These are phyloP conservation scores for Scaptomyza caliginosa DNA, from an alignment of 2,888 invertebrate species.

Conservation along the genomic window DNA sequence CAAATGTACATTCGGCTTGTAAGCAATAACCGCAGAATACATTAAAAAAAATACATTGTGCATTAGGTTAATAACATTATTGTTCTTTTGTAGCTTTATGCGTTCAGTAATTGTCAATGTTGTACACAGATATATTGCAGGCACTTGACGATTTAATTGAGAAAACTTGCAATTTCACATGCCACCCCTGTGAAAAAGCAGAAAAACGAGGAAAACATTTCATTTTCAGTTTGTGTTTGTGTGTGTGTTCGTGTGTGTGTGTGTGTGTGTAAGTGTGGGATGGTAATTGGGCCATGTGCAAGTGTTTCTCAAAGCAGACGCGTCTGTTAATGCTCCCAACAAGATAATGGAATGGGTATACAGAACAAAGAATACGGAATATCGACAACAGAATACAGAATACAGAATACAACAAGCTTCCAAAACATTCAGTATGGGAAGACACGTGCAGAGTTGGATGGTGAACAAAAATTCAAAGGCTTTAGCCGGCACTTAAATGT, in stretches of 20 bases:
- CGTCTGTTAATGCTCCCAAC: constrained; percentile 24
- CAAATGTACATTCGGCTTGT: no score
- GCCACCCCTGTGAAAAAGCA: constrained; percentile 18
- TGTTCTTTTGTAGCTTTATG: constrained; percentile 5
- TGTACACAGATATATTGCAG: constrained; percentile 32
- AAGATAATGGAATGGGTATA: constrained; percentile 23
- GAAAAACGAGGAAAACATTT: constrained; percentile 9
- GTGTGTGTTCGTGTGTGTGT: background rate
- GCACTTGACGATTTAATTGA: constrained; percentile 72
- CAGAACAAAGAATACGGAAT: background rate
- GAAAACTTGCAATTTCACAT: constrained; percentile 35
- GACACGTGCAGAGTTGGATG: constrained; percentile 6
- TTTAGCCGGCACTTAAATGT: background rate
- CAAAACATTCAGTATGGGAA: background rate
- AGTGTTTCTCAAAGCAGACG: constrained; percentile 43
- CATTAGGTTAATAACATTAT: constrained; percentile 20
- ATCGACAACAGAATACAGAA: background rate
- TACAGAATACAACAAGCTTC: background rate
- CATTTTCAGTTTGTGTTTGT: constrained; percentile 10
- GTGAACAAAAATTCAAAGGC: background rate
- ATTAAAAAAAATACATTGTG: constrained; percentile 47
- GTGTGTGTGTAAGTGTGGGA: constrained; percentile 2
- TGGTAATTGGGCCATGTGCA: constrained; percentile 55
- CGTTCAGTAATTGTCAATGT: constrained; percentile 17
- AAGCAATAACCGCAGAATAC: background rate